Evolutionary conservation across 2,113 vertebrate genomes (phyloP), one percentile per base, ranked within the genome.

Genomic region (Tetrax tetrax): DNA sequence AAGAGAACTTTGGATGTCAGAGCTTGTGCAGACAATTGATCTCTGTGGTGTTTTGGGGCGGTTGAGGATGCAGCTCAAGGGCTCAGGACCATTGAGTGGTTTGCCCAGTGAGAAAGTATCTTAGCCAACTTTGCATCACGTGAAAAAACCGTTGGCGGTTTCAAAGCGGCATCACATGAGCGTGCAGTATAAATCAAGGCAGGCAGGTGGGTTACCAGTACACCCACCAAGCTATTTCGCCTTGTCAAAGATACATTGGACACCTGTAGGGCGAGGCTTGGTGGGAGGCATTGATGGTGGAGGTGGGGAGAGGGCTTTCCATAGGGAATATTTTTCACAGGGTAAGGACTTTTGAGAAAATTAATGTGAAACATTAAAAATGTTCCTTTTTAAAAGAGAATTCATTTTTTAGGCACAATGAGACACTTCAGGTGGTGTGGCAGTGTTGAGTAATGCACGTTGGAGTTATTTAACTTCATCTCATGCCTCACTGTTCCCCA

Each of bases 351-450:
- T 91, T 80, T 38, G 87, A 95, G 97, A 94, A 97, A 97, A 97
- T 96, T 97, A 96, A 96, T 97, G 96, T 54, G 78, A 89, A 97
- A 92, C 83, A 88, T 97, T 96, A 96, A 97, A 97, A 96, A 95
- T 83, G 93, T 96, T 97, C 96, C 35, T 85, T 91, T 95, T 95
- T 95, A 96, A 97, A 95, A 91, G 47, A 80, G 85, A 94, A 96
- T 93, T 82, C 80, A 97, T 97, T 96, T 97, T 96, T 95, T 94
- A 97, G 75, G 64, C 57, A 93, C 93, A 97, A 94, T 64, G 96
- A 97, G 85, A 95, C 93, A 96, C 86, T 97, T 94, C 92, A 95
- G 85, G 97, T 96, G 91, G 95, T 93, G 81, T 93, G 79, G 90
- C 87, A 96, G 75, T 83, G 87, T 74, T 98, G 93, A 98, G 90